These are phyloP conservation scores for Monopis laevigella DNA, from an alignment of 2,888 invertebrate species.

Conservation along the genomic window DNA sequence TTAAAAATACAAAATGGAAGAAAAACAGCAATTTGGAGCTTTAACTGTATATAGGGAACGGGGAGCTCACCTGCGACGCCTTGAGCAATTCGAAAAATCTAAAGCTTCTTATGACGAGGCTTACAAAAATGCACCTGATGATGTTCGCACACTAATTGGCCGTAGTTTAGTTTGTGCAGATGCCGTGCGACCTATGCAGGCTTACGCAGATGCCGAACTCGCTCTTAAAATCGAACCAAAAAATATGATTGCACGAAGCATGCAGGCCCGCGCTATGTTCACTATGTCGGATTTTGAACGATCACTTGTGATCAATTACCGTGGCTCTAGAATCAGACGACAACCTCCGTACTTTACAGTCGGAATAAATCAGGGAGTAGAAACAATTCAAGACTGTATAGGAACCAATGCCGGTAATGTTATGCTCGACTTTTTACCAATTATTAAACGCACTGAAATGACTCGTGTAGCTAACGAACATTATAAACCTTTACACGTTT, in stretches of 20 bases:
- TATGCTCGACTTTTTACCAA: slow-evolving; percentile 48
- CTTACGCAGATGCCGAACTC: slow-evolving; percentile 49
- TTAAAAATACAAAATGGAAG: slow-evolving; percentile 36
- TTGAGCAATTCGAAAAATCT: slow-evolving; percentile 55
- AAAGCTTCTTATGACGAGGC: slow-evolving; percentile 53
- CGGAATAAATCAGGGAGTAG: slow-evolving; percentile 54
- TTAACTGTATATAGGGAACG: slow-evolving; percentile 53
- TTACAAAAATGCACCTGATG: slow-evolving; percentile 36
- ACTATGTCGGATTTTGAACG: slow-evolving; percentile 57
- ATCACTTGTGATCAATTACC: slow-evolving; percentile 53
- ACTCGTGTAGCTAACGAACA: slow-evolving; percentile 30
- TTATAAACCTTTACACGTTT: slow-evolving; percentile 33
- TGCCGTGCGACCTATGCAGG: slow-evolving; percentile 48
- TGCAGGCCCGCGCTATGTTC: slow-evolving; percentile 56
- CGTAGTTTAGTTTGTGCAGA: slow-evolving; percentile 54
- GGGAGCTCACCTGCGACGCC: slow-evolving; percentile 45
- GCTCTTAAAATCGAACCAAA: slow-evolving; percentile 47
- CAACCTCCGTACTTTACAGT: slow-evolving; percentile 55
- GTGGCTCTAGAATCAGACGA: slow-evolving; percentile 38
- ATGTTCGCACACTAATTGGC: slow-evolving; percentile 46
- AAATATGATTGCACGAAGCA: slow-evolving; percentile 51
- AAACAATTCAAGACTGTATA: slow-evolving; percentile 57
- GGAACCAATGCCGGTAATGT: slow-evolving; percentile 52
- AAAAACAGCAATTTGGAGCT: slow-evolving; percentile 44
- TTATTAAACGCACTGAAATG: slow-evolving; percentile 47